phyloP scores from a whole-genome alignment of 2,888 invertebrate genomes.

The Glaucopsyche alexis region DNA sequence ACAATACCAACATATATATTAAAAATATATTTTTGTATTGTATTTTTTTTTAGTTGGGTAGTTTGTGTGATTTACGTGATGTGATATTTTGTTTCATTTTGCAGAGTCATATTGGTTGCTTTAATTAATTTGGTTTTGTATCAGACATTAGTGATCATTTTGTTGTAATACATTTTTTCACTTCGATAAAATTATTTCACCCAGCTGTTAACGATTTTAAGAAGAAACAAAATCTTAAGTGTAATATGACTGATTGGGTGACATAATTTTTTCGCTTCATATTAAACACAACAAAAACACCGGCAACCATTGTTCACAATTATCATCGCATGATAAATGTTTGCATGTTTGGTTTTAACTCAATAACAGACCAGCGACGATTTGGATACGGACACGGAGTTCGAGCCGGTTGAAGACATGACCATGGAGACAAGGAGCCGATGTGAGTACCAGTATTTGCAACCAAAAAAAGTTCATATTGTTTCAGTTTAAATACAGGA shows the following conservation, averaged over 20 bases:
- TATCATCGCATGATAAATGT: slow-evolving; percentile 36
- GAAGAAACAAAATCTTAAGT: not conserved
- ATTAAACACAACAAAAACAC: not conserved
- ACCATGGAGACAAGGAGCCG: slow-evolving; percentile 84
- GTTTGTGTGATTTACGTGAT: slow-evolving; percentile 22
- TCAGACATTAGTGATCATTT: slow-evolving; percentile 1
- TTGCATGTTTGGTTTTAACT: slow-evolving; percentile 37
- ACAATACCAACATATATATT: not conserved
- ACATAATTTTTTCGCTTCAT: not conserved
- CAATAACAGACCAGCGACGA: slow-evolving; percentile 81
- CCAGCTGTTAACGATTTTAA: not conserved
- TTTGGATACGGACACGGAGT: slow-evolving; percentile 84
- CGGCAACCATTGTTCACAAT: slow-evolving; percentile 30
- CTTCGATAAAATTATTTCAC: not conserved
- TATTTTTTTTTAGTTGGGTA: slow-evolving; percentile 13
- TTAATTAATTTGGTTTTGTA: slow-evolving; percentile 5
- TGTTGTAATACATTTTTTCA: not conserved
- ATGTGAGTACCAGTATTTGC: slow-evolving; percentile 70
- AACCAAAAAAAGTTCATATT: not conserved
- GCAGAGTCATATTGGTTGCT: slow-evolving; percentile 16
- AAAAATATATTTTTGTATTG: slow-evolving; percentile 3
- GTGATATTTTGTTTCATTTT: slow-evolving; percentile 16
- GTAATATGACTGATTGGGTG: not conserved
- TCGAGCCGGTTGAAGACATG: slow-evolving; percentile 84
- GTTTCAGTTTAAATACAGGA: not conserved